Conservation (phyloP, 23 tunicate genomes). For the Phallusia fumigata region DNA sequence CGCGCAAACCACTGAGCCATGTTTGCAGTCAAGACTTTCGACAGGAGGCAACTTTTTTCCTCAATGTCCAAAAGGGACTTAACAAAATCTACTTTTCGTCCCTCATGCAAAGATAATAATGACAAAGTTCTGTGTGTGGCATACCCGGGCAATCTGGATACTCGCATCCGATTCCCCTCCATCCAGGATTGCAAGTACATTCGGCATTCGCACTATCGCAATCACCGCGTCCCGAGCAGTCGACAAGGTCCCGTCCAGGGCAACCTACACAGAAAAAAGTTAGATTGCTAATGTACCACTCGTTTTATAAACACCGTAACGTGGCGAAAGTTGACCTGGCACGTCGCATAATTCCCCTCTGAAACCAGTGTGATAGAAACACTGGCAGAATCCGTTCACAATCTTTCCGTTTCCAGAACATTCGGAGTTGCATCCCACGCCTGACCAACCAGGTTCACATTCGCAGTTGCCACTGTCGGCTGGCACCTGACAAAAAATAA, state of each 20-base stretch:
- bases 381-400: constrained; percentile 8
- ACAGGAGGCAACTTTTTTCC: no score
- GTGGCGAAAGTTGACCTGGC: not conserved
- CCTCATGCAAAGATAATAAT: no score
- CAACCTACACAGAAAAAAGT: not conserved
- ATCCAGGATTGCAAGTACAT: constrained; percentile 29
- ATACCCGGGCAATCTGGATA: constrained; percentile 31
- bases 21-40: no score
- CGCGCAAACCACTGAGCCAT: no score
- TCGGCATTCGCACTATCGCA: constrained; percentile 29
- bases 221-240: constrained; percentile 33
- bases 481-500: constrained; percentile 24
- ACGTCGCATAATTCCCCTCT: constrained; percentile 28
- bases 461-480: constrained; percentile 34
- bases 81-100: no score
- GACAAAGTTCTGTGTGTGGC: no score
- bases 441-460: constrained; percentile 33
- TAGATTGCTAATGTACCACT: not conserved
- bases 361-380: constrained; percentile 14
- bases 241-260: constrained; percentile 14
- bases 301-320: no score
- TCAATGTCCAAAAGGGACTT: no score
- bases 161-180: constrained; percentile 35
- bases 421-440: constrained; percentile 40
- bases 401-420: constrained; percentile 34